Conservation (phyloP, 1,140 invertebrate genomes). For the Proctacanthus coquilletti region DNA sequence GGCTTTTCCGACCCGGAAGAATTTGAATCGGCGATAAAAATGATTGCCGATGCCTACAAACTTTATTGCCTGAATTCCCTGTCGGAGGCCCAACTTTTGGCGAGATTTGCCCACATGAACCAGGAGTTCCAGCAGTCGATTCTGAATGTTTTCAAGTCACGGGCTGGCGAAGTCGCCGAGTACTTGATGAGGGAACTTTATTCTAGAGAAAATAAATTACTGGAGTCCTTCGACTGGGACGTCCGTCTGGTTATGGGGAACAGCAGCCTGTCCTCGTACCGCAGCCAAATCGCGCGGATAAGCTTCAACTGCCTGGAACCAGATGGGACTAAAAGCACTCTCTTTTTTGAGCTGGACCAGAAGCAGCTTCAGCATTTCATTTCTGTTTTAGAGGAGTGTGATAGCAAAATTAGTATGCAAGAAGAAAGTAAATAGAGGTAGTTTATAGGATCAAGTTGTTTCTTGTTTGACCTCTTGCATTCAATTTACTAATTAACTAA, state of each 20-base stretch:
- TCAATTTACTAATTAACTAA: too few relatives aligned
- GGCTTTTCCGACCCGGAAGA: slow-evolving; percentile 6
- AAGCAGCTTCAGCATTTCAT: neutral
- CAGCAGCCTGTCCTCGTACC: slow-evolving; percentile 1
- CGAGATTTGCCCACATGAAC: slow-evolving; percentile 2
- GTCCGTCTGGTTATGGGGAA: slow-evolving; percentile 4
- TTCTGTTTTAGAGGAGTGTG: neutral
- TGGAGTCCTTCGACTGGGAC: slow-evolving; percentile 7
- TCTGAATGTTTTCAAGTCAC: slow-evolving; percentile 2
- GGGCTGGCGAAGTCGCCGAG: neutral
- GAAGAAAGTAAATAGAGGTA: too few relatives aligned
- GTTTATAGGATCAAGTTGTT: too few relatives aligned
- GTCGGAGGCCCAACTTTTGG: slow-evolving; percentile 1
- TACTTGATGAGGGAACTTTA: slow-evolving; percentile 3
- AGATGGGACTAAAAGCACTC: neutral
- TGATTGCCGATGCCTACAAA: slow-evolving; percentile 3
- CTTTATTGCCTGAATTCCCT: slow-evolving; percentile 1
- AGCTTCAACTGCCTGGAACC: slow-evolving; percentile 1
- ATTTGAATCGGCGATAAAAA: slow-evolving; percentile 4
- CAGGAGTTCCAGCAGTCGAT: slow-evolving; percentile 4
- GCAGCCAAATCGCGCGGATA: slow-evolving; percentile 1
- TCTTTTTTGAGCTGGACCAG: slow-evolving; percentile 1
- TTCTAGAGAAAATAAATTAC: slow-evolving; percentile 1
- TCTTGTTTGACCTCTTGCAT: too few relatives aligned
- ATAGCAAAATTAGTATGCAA: neutral